phyloP scores from a whole-genome alignment of 2,797 vertebrate species.

The Clamator glandarius region DNA sequence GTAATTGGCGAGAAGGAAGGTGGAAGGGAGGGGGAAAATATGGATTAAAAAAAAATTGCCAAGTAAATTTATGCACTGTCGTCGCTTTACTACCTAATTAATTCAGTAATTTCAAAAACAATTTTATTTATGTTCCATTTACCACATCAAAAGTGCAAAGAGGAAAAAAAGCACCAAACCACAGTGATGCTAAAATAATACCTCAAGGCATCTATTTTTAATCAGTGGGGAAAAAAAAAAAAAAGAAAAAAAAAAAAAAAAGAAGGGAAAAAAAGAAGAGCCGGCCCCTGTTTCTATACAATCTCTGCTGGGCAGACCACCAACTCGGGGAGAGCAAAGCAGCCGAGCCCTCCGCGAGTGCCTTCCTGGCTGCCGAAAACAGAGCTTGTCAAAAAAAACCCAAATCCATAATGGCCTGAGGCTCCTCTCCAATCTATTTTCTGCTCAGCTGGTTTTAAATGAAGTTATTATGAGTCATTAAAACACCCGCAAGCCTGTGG shows the following conservation, averaged over 20 bases:
- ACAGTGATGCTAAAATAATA: slow-evolving; percentile 81
- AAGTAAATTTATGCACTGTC: slow-evolving; percentile 70
- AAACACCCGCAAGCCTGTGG: slow-evolving; percentile 99
- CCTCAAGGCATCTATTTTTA: slow-evolving; percentile 81
- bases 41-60: slow-evolving; percentile 43
- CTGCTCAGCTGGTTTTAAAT: slow-evolving; percentile 99
- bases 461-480: slow-evolving; percentile 99
- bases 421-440: slow-evolving; percentile 99
- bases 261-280: background rate
- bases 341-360: slow-evolving; percentile 83
- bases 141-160: slow-evolving; percentile 79
- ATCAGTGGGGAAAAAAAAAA: slow-evolving; percentile 42
- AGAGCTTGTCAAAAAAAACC: slow-evolving; percentile 81
- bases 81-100: slow-evolving; percentile 80
- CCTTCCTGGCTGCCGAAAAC: slow-evolving; percentile 82
- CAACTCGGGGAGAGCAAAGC: slow-evolving; percentile 60
- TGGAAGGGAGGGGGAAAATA: background rate
- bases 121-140: slow-evolving; percentile 85
- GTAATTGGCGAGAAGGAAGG: background rate
- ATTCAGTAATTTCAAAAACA: slow-evolving; percentile 83
- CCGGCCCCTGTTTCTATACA: slow-evolving; percentile 58
- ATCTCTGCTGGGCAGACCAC: slow-evolving; percentile 77
- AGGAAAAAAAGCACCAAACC: slow-evolving; percentile 56
- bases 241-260: too few species aligned
- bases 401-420: slow-evolving; percentile 98